phyloP scores from a whole-genome alignment of 2,797 vertebrate genomes.

The Atherinosoma microstoma region DNA sequence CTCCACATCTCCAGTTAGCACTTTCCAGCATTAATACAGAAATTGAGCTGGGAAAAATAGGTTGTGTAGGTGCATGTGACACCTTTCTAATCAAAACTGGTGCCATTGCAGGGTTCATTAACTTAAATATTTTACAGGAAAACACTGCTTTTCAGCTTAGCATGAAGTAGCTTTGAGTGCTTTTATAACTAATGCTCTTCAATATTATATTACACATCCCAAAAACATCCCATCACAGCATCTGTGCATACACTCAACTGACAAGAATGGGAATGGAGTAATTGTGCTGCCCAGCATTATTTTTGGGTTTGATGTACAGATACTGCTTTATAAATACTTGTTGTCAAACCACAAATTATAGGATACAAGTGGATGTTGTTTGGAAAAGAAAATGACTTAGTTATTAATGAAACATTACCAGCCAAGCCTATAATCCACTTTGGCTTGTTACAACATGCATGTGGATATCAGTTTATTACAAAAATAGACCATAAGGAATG shows the following conservation, averaged over 20 bases:
- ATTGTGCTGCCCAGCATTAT: background rate
- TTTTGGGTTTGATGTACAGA: too few species aligned
- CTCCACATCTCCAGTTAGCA: too few species aligned
- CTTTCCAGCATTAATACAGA: too few species aligned
- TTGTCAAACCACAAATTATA: background rate
- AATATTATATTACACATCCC: background rate
- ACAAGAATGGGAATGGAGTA: background rate
- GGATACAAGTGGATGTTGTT: background rate
- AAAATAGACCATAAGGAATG: constrained; percentile 41
- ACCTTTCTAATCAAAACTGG: background rate
- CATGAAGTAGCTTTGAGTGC: background rate
- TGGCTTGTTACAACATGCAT: background rate
- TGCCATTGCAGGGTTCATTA: too few species aligned
- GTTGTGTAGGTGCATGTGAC: too few species aligned
- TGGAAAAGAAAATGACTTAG: background rate
- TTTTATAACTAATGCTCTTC: background rate
- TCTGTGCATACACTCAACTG: background rate
- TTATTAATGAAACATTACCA: constrained; percentile 9
- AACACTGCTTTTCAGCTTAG: background rate
- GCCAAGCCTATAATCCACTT: background rate
- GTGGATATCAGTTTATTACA: constrained; percentile 32
- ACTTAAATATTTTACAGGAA: too few species aligned
- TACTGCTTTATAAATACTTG: background rate
- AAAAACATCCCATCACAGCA: background rate
- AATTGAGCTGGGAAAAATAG: too few species aligned